Conservation (phyloP, 2,113 vertebrate genomes). For the Gallinago undulata region DNA sequence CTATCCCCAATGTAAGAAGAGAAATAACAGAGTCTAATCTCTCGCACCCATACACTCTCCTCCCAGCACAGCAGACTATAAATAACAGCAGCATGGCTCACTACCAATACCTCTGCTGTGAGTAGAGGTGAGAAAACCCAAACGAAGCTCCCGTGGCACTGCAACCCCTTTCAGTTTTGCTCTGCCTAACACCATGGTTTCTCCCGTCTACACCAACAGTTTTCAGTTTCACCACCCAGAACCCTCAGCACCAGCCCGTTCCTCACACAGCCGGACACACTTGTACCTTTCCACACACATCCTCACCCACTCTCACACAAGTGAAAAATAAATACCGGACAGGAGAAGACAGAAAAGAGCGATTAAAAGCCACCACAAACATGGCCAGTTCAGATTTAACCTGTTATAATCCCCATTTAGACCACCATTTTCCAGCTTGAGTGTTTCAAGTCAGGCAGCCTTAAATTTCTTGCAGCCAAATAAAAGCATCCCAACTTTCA, state of each 20-base stretch:
- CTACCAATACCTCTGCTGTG: background rate
- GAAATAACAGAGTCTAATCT: slow-evolving; percentile 33
- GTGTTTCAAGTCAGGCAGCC: background rate
- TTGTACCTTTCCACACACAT: background rate
- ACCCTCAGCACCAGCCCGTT: background rate
- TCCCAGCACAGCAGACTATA: background rate
- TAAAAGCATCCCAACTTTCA: background rate
- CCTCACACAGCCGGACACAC: background rate
- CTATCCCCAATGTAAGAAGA: slow-evolving; percentile 9
- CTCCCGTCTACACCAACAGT: background rate
- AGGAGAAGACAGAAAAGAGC: background rate
- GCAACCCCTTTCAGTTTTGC: background rate
- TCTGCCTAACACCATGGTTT: background rate
- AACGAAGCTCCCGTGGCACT: background rate
- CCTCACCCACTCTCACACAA: background rate
- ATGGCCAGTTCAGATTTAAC: slow-evolving; percentile 22
- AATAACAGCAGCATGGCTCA: background rate
- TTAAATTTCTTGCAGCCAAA: background rate
- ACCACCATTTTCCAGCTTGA: background rate
- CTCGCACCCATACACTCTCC: background rate
- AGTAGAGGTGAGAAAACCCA: background rate
- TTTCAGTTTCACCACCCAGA: background rate
- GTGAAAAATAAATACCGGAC: slow-evolving; percentile 14
- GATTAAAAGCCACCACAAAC: slow-evolving; percentile 12
- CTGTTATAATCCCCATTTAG: slow-evolving; percentile 7